A percentile compares a stretch with the other conserved stretches of the same genome.
Conservation (phyloP, 2,113 vertebrate genomes). For the Sialia sialis region DNA sequence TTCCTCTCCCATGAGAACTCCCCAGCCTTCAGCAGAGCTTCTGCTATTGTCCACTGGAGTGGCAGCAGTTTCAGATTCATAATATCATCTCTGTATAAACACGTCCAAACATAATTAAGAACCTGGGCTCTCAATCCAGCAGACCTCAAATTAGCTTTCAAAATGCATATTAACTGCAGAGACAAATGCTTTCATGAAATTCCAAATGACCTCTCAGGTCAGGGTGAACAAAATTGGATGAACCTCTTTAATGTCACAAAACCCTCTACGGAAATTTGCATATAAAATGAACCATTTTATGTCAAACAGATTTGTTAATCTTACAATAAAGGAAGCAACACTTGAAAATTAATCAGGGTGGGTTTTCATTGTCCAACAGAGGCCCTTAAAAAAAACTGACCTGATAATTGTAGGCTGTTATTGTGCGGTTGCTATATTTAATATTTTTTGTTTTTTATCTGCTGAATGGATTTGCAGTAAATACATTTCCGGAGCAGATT, state of each 20-base stretch:
- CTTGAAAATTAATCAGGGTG: slow-evolving; percentile 55
- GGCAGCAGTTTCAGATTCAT: background rate
- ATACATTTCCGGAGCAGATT: background rate
- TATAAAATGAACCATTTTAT: slow-evolving; percentile 45
- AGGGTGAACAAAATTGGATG: slow-evolving; percentile 5
- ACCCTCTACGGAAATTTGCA: slow-evolving; percentile 36
- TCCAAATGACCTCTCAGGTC: slow-evolving; percentile 25
- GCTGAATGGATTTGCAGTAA: background rate
- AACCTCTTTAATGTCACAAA: slow-evolving; percentile 47
- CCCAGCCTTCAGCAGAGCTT: background rate
- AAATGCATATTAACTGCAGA: slow-evolving; percentile 30
- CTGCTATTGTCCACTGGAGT: background rate
- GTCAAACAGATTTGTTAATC: slow-evolving; percentile 49
- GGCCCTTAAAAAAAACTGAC: background rate
- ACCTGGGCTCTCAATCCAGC: background rate
- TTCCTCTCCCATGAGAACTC: background rate
- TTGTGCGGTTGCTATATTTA: background rate
- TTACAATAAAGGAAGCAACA: slow-evolving; percentile 8
- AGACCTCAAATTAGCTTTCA: slow-evolving; percentile 57
- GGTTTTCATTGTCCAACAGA: background rate
- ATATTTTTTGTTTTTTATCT: background rate
- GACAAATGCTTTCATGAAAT: slow-evolving; percentile 39
- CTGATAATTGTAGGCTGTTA: background rate
- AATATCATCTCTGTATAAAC: background rate
- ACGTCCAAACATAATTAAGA: background rate